Conservation (phyloP, 2,888 invertebrate species). For the Ptilodon capucinus region DNA sequence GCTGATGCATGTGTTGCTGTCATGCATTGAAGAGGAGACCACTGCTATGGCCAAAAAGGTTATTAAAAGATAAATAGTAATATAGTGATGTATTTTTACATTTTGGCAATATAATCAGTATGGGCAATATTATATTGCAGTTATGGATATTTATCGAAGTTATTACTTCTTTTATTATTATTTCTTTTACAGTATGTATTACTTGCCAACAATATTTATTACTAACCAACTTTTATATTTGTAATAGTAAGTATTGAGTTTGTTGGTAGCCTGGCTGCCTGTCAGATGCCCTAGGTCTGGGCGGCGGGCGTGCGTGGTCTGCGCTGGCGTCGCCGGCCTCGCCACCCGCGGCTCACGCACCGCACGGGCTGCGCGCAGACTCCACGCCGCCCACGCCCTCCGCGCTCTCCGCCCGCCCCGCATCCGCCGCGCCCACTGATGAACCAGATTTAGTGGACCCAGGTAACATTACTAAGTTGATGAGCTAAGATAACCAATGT, state of each 20-base stretch:
- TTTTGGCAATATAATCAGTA: no score
- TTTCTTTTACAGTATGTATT: no score
- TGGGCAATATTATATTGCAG: no score
- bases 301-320: conserved; percentile 71
- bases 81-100: no score
- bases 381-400: conserved; percentile 51
- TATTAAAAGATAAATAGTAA: not conserved
- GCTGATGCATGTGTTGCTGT: conserved; percentile 92
- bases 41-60: conserved; percentile 84
- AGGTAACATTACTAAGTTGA: conserved; percentile 49
- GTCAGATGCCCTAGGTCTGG: conserved; percentile 87
- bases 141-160: no score
- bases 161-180: no score
- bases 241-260: no score
- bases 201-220: no score
- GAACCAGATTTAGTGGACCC: conserved; percentile 64
- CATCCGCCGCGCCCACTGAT: conserved; percentile 63
- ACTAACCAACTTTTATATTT: no score
- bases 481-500: no score
- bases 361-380: conserved; percentile 45
- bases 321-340: conserved; percentile 76
- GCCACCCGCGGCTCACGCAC: conserved; percentile 69
- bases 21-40: conserved; percentile 95
- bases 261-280: conserved; percentile 85
- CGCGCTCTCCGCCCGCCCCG: conserved; percentile 40